Conservation (phyloP, 2,797 vertebrate species). For the Pogonophryne albipinna region DNA sequence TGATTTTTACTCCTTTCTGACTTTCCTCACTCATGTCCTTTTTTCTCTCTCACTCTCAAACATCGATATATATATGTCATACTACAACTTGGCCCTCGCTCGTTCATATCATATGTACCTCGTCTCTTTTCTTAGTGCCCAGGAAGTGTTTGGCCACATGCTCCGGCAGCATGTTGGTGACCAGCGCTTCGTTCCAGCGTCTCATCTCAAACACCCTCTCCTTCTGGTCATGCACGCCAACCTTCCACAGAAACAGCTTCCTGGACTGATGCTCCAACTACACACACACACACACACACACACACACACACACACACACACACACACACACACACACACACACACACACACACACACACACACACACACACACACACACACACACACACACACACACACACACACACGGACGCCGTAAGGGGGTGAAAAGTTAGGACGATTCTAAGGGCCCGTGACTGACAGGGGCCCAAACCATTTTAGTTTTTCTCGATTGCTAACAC, state of each 20-base stretch:
- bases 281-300: neutral
- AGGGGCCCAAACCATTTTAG: too few relatives aligned
- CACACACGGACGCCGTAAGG: too few relatives aligned
- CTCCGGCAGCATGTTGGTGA: constrained; percentile 96
- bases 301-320: too few relatives aligned
- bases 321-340: too few relatives aligned
- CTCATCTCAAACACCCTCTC: constrained; percentile 96
- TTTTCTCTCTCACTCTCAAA: neutral
- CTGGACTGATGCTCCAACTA: constrained; percentile 93
- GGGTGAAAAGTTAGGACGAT: too few relatives aligned
- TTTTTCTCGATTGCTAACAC: too few relatives aligned
- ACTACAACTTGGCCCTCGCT: neutral
- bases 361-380: too few relatives aligned
- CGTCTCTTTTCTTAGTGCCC: constrained; percentile 94
- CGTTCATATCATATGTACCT: constrained; percentile 79
- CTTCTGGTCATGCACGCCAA: constrained; percentile 94
- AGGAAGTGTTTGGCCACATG: constrained; percentile 94
- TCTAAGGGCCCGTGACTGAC: too few relatives aligned
- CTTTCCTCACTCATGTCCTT: neutral
- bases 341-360: neutral
- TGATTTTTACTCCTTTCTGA: neutral
- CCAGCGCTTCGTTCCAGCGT: constrained; percentile 94
- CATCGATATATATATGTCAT: neutral
- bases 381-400: neutral
- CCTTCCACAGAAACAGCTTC: constrained; percentile 94